Percentiles rank a stretch among this genome's conserved stretches.
Evolutionary conservation across 2,888 invertebrate species (phyloP).

Genomic region (Hydriomena furcata): DNA sequence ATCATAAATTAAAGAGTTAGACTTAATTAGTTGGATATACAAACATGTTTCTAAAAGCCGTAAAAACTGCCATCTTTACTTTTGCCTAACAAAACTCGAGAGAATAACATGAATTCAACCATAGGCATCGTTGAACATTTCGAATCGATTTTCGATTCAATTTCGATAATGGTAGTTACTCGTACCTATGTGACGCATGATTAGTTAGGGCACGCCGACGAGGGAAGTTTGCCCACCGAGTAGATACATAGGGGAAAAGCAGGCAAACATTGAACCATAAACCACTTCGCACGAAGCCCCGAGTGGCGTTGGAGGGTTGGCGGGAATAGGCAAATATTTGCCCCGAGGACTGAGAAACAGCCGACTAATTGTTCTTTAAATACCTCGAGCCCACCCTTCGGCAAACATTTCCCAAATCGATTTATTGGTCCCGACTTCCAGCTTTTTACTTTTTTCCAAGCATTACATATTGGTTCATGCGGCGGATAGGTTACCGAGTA

Average conservation of each 20-base stretch:
- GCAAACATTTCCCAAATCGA: constrained; percentile 76
- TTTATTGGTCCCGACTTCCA: constrained; percentile 69
- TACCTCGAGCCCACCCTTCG: constrained; percentile 72
- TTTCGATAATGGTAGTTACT: neutral
- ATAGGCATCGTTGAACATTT: neutral
- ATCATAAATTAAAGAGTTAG: constrained; percentile 25
- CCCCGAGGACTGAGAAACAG: constrained; percentile 73
- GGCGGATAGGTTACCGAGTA: constrained; percentile 58
- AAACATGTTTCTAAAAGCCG: constrained; percentile 12
- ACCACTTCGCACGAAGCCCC: constrained; percentile 69
- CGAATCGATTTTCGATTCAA: constrained; percentile 1
- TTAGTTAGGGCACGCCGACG: constrained; percentile 42
- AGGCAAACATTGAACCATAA: constrained; percentile 73
- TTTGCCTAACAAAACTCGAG: constrained; percentile 8
- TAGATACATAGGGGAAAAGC: constrained; percentile 69
- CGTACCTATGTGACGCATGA: constrained; percentile 34
- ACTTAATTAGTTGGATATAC: constrained; percentile 23
- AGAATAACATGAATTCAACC: constrained; percentile 4
- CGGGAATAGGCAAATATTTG: constrained; percentile 81
- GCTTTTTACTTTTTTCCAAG: constrained; percentile 56
- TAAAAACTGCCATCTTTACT: constrained; percentile 12
- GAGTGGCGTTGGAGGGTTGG: constrained; percentile 77
- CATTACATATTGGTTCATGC: constrained; percentile 45
- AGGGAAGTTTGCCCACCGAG: constrained; percentile 62
- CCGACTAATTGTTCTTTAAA: constrained; percentile 83